Base-by-base conservation (phyloP, 2,797 vertebrate genomes). In the Harpagifer antarcticus region DNA sequence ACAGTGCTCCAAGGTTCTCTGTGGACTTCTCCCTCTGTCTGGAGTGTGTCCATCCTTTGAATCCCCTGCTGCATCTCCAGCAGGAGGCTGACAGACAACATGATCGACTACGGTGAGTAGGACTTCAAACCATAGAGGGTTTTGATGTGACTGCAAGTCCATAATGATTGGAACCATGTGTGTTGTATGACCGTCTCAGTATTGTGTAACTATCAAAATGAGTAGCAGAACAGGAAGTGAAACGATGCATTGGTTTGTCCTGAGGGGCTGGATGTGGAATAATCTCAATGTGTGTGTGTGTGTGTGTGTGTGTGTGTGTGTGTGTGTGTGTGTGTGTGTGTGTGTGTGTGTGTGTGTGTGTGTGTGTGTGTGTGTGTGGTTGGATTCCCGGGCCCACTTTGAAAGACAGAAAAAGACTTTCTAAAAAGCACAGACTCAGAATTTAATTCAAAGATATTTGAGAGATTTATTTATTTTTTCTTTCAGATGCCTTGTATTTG, bases 71-170 rank as follows among this genome's bases (percentile, higher is more conserved):
- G 53, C 42, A 60, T 49, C 52, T 68, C 19, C 11, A 7, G 10
- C 13, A 23, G 23, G 71, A 60, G 75, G 10, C 62, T 31, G 12
- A 50, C 47, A 60, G 43, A 31, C 81, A 47, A 12, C 68, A 90
- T 88, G 81, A 83, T 86, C n/a, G 66, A 82, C 70, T 78, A 81
- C 1, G 84, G 88, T 91, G 68, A 89, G 90, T 77, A 48, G 5
- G 3, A 65, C 57, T 44, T 49, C 11, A 37, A 9, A 37, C 33
- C 33, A 37, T 37, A 37, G 33, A 9, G 33, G 33, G 8, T 9
- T 9, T 37, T 37, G 33, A 37, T 37, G 33, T 37, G 33, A 20
- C 4, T 52, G 31, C 19, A 52, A 33, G 50, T 62, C 17, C 10
- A 5, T 9, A 20, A n/a, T 56, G 33, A 69, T 70, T 16, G 19